phyloP scores from a whole-genome alignment of 2,888 invertebrate species.

The Hyalella azteca region DNA sequence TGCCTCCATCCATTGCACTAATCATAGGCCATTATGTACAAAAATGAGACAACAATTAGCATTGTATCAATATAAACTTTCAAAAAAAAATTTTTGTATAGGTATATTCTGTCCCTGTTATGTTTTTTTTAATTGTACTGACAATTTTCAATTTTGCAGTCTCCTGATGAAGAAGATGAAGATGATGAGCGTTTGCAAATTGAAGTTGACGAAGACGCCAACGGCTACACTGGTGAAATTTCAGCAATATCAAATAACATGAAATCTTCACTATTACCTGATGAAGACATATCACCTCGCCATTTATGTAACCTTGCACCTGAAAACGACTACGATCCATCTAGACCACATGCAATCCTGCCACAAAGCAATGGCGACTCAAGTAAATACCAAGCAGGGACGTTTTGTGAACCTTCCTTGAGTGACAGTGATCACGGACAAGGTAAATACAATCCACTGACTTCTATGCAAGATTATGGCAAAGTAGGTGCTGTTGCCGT shows the following conservation, averaged over 20 bases:
- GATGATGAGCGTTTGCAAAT: conserved; percentile 51
- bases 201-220: conserved; percentile 41
- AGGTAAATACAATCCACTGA: conserved; percentile 46
- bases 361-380: conserved; percentile 2
- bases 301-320: too few relatives aligned
- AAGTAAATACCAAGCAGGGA: neutral
- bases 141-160: too few relatives aligned
- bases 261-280: too few relatives aligned
- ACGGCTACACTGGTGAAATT: conserved; percentile 29
- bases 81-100: too few relatives aligned
- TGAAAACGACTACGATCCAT: conserved; percentile 17
- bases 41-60: too few relatives aligned
- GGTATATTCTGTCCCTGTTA: too few relatives aligned
- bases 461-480: conserved; percentile 50
- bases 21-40: too few relatives aligned
- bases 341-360: neutral
- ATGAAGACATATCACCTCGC: too few relatives aligned
- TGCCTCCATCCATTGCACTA: too few relatives aligned
- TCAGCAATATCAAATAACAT: too few relatives aligned
- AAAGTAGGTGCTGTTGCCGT: neutral
- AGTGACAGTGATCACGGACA: conserved; percentile 33
- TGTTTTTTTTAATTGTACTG: too few relatives aligned
- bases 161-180: conserved; percentile 40
- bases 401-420: neutral
- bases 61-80: too few relatives aligned